Base-by-base conservation (phyloP, 2,888 invertebrate species). In the Eupelmus urozonus region DNA sequence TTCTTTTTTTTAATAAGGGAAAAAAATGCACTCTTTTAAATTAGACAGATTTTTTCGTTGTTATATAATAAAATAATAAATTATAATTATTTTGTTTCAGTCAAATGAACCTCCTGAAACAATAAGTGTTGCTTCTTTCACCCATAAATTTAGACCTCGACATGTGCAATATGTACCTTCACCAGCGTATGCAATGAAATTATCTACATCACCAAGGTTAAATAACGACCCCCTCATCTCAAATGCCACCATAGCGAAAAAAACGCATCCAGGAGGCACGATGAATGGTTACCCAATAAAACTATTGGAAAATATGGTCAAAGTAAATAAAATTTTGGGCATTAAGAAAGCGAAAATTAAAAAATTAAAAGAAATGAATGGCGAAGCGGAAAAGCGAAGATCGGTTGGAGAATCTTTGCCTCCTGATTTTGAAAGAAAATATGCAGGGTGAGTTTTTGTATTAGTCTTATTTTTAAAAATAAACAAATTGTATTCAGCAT, bases 81-180 rank as follows among this genome's bases (percentile, higher is more conserved):
- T 49, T 40, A 13, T 40, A 66, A 49, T 27, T 81, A 34, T 27
- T 69, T 34, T 45, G 77, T 87, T 87, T 2, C 85, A 92, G 89
- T 97, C 97, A 1, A 97, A 97, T 89, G 97, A 97, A 84, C 94
- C 95, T 57, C 95, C 96, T 57, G 98, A 98, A 88, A 97, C 97
- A 27, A 94, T 98, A 85, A 95, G 96, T 66, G 91, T 98, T 53
- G 93, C 95, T 51, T 95, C 95, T 81, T 95, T 97, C 86, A 93
- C 95, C 81, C 95, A 95, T 85, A 95, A 95, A 85, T 95, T 95
- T 85, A 92, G 96, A 80, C 95, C 95, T 2, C 92, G 94, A 67
- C 93, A 93, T 85, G 91, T 92, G 27, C 91, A 93, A 20, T 90
- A 90, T 74, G 88, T 88, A 70, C 89, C 89, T 49, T 88, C 88